Evolutionary conservation across 2,797 vertebrate species (phyloP), one percentile per base, ranked within the genome.

Genomic region (Hipposideros larvatus): DNA sequence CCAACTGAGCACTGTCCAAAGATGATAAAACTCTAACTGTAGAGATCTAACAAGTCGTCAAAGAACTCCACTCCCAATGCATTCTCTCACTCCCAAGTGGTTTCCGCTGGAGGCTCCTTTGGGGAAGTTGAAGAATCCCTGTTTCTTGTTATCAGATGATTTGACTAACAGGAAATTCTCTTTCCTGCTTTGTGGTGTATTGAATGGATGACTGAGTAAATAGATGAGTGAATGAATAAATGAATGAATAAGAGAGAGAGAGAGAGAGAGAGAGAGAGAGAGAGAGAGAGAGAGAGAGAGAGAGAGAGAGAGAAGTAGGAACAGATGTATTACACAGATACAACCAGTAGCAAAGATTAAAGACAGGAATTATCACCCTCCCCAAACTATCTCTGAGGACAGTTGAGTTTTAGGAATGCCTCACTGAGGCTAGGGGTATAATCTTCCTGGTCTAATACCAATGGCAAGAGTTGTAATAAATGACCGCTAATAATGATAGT

Each of bases 61-160:
- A 0, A 34, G 24, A 59, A n/a, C 14, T 2, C 19, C n/a, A 43
- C 4, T 66, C 26, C 24, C 71, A 37, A 75, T 34, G 21, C 37
- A 19, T 31, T 41, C 22, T 57, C 16, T 65, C 34, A 55, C 41
- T 59, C 75, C 57, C 34, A 63, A 16, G 53, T 43, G 43, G 9
- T 43, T 92, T 59, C 31, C 37, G 43, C 51, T 57, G 8, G 22
- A 57, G 21, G 10, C 46, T 83, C 10, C 80, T 61, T 43, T 3
- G 1, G 2, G 46, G 51, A 87, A 7, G 24, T 24, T 22, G 31
- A 88, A 51, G 83, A 86, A 34, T 41, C 10, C 57, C 68, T 61
- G 13, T 73, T 78, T 94, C 66, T 84, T 95, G 24, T 80, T 86
- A 73, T 70, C 70, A 48, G 59, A 90, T 61, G 46, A 59, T 65